These are phyloP conservation scores for Hepsetus odoe DNA, from an alignment of 2,113 vertebrate species.

Conservation along the genomic window DNA sequence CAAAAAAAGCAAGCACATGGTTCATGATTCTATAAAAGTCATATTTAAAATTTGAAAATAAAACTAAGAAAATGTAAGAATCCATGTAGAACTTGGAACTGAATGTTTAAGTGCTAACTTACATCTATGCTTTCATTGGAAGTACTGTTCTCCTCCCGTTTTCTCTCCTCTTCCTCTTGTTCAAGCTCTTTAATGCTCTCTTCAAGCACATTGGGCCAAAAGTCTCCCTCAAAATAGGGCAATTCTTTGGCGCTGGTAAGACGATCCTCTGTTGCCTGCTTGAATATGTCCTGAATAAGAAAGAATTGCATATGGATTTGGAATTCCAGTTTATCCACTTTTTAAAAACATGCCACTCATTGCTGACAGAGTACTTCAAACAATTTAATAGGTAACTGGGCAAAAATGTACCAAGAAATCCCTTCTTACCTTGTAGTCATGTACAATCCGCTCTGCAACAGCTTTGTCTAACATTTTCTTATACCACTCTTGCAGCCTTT, in stretches of 20 bases:
- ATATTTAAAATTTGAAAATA: no score
- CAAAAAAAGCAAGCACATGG: no score
- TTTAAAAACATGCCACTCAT: not conserved
- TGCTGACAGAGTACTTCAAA: not conserved
- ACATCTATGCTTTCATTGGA: slow-evolving; percentile 97
- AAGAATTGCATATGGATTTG: not conserved
- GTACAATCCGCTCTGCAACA: slow-evolving; percentile 92
- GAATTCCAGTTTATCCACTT: not conserved
- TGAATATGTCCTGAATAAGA: slow-evolving; percentile 89
- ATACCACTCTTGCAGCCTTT: slow-evolving; percentile 98
- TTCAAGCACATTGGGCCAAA: slow-evolving; percentile 98
- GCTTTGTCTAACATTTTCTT: slow-evolving; percentile 99
- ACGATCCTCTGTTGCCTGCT: slow-evolving; percentile 97
- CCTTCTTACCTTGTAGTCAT: slow-evolving; percentile 91
- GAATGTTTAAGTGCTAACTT: slow-evolving; percentile 67
- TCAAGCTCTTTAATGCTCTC: slow-evolving; percentile 99
- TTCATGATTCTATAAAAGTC: no score
- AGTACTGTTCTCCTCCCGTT: slow-evolving; percentile 95
- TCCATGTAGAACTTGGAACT: not conserved
- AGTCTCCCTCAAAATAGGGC: slow-evolving; percentile 97
- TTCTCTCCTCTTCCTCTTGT: slow-evolving; percentile 96
- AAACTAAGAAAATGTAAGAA: no score
- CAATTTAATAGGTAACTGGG: not conserved
- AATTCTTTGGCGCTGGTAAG: slow-evolving; percentile 97
- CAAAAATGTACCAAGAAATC: no score